These are phyloP conservation scores for Drosophila sturtevanti DNA, from an alignment of 1,140 invertebrate genomes.

Conservation along the genomic window DNA sequence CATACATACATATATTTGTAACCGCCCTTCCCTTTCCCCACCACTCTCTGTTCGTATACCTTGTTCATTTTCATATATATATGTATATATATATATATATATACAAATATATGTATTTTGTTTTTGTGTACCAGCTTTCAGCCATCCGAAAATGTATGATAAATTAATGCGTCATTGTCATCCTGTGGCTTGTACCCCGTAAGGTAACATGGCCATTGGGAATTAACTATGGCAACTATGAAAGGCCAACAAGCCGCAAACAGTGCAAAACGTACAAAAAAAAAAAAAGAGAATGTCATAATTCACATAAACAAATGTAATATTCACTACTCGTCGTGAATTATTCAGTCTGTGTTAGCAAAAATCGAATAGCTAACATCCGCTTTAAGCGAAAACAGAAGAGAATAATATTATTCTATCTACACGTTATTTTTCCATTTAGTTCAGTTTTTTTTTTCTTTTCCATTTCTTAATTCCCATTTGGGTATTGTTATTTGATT, in stretches of 20 bases:
- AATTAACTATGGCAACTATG: conserved; percentile 20
- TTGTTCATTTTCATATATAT: background rate
- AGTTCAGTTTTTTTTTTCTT: background rate
- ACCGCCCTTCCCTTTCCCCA: background rate
- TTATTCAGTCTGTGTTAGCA: background rate
- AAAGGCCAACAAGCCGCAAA: background rate
- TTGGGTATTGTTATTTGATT: background rate
- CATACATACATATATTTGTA: background rate
- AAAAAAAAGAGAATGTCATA: background rate
- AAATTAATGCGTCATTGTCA: conserved; percentile 51
- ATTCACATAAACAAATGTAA: background rate
- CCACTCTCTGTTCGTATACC: background rate
- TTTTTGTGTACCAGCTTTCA: background rate
- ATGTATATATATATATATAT: background rate
- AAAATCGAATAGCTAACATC: background rate
- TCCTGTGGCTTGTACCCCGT: conserved; percentile 34
- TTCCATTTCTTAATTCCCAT: background rate
- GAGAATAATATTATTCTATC: background rate
- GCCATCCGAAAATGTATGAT: conserved; percentile 7
- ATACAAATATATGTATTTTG: background rate
- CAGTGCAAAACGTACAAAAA: background rate
- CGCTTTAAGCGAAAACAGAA: background rate
- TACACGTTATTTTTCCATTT: background rate
- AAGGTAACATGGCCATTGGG: conserved; percentile 23
- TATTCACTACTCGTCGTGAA: background rate